Base-by-base conservation (phyloP, 2,113 vertebrate species). In the Archocentrus centrarchus region DNA sequence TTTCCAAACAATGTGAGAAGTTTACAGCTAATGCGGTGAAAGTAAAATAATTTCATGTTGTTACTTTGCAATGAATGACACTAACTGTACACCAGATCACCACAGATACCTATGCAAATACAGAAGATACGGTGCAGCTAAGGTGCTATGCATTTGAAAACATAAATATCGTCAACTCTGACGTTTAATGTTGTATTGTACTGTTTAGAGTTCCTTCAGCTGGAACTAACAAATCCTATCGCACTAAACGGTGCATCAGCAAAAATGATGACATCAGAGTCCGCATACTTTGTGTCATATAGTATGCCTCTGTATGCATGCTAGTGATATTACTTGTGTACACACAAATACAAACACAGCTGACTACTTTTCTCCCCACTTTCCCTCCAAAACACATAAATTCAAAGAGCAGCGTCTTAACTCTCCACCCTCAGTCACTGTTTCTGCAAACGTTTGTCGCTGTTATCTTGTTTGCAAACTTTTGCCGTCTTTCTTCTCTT, bases 401-500 rank as follows among this genome's bases (percentile, higher is more conserved):
- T 59, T 35, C 15, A 79, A 85, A 61, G 59, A 63, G 60, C 63
- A 10, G 73, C 17, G 30, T 22, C 58, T 83, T 3, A 55, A 84
- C 73, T 76, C 75, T 37, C 14, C 77, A 55, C 32, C 77, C 73
- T 57, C 27, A 78, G 59, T 78, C 58, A 44, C 75, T 82, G 79
- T 86, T 79, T 85, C 70, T 32, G 53, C 35, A 75, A 70, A 91
- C 86, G 91, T 91, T 89, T 90, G 91, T 93, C 75, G 85, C 81
- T 89, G 84, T 86, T 90, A 83, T 84, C 81, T 89, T 88, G 68
- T 86, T 90, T 88, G 9, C 64, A 87, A 27, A 61, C 59, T 80
- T 55, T 55, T 17, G n/a, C 68, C 47, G 41, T 75, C 70, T 75
- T 24, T 64, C 50, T 75, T 62, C 68, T 80, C 64, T 58, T 7